Evolutionary conservation across 1,140 invertebrate species (phyloP).

Genomic region (Scaptomyza pallida): DNA sequence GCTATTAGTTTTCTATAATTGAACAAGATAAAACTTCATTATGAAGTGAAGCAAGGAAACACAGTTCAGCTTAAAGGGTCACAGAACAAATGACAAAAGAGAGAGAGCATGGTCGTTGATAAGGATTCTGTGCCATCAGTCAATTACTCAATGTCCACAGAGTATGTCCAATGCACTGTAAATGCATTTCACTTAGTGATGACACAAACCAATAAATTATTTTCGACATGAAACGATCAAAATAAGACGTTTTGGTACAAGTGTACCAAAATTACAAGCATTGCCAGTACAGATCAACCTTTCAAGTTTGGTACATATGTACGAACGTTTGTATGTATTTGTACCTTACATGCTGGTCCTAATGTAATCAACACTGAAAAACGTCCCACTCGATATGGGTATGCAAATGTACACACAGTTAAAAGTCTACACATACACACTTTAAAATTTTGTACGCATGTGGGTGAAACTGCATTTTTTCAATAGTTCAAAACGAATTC

Average conservation of each 20-base stretch:
- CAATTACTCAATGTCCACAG: neutral
- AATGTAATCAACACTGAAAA: slow-evolving; percentile 1
- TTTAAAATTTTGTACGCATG: neutral
- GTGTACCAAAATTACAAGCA: neutral
- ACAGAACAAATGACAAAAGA: neutral
- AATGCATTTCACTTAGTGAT: neutral
- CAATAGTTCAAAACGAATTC: neutral
- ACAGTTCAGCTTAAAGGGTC: neutral
- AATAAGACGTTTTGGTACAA: neutral
- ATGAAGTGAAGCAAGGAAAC: no score
- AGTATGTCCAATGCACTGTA: neutral
- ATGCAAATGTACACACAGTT: neutral
- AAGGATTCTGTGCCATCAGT: neutral
- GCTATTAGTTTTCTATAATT: slow-evolving; percentile 11
- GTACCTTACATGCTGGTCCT: neutral
- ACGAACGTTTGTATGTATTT: no score
- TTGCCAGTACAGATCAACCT: neutral
- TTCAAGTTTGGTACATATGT: neutral
- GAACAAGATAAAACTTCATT: neutral
- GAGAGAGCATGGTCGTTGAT: neutral
- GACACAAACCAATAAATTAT: neutral
- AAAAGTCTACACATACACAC: slow-evolving; percentile 1
- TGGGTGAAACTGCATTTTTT: neutral
- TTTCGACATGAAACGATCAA: neutral
- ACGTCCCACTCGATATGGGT: neutral